phyloP scores from a whole-genome alignment of 2,888 invertebrate genomes.

The Epistrophe grossulariae region DNA sequence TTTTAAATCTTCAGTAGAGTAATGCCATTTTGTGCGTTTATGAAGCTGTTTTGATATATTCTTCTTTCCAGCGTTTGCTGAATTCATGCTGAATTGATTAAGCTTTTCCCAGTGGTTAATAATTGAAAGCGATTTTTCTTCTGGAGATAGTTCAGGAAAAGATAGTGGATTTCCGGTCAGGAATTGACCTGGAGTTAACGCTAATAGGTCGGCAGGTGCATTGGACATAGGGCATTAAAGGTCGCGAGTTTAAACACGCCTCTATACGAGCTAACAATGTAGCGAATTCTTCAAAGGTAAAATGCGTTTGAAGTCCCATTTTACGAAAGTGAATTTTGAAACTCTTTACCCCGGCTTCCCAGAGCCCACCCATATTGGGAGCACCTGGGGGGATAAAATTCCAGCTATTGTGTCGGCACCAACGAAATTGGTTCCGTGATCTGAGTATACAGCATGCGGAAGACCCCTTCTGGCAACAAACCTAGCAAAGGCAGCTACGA shows the following conservation, averaged over 20 bases:
- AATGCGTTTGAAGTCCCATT: not conserved
- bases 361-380: not conserved
- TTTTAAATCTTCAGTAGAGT: too few relatives aligned
- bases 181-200: not conserved
- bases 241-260: not conserved
- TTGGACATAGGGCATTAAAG: not conserved
- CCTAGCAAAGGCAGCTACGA: conserved; percentile 11
- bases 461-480: conserved; percentile 10
- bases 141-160: too few relatives aligned
- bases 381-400: not conserved
- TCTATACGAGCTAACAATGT: not conserved
- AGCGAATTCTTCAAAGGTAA: not conserved
- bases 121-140: too few relatives aligned
- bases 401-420: not conserved
- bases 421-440: not conserved
- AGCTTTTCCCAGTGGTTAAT: too few relatives aligned
- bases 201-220: not conserved
- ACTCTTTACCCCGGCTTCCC: too few relatives aligned
- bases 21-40: too few relatives aligned
- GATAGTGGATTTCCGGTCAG: not conserved
- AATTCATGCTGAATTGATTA: too few relatives aligned
- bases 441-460: not conserved
- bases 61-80: too few relatives aligned
- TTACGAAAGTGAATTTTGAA: not conserved
- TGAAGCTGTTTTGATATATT: too few relatives aligned